A percentile compares a stretch with the other conserved stretches of the same genome.
phyloP scores from a whole-genome alignment of 2,888 invertebrate species.

The Tetragonisca angustula region DNA sequence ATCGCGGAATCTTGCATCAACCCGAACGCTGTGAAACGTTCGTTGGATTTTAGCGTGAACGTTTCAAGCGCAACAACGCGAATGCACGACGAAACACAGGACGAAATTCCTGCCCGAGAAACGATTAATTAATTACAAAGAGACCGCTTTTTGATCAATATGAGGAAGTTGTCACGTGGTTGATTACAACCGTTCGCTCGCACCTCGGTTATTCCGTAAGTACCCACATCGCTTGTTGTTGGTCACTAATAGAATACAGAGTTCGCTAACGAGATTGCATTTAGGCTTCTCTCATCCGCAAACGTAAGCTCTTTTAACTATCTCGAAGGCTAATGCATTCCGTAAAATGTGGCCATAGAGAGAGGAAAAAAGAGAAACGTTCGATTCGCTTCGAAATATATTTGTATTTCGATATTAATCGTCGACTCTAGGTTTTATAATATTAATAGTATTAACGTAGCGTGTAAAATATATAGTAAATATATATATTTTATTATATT shows the following conservation, averaged over 20 bases:
- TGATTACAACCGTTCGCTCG: constrained; percentile 14
- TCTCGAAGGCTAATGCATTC: constrained; percentile 21
- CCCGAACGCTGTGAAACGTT: not conserved
- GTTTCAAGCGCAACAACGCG: not conserved
- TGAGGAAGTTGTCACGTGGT: constrained; percentile 12
- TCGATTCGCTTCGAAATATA: not conserved
- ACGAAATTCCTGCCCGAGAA: not conserved
- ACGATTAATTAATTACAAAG: not conserved
- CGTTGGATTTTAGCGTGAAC: not conserved
- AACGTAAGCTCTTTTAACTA: constrained; percentile 55
- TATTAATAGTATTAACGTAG: not conserved
- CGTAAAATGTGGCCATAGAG: constrained; percentile 15
- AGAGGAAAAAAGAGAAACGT: not conserved
- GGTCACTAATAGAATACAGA: constrained; percentile 50
- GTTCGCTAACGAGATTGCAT: constrained; percentile 65
- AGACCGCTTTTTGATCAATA: not conserved
- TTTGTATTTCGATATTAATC: not conserved
- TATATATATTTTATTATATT: too few relatives aligned
- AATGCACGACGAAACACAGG: too few relatives aligned
- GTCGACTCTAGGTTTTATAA: not conserved
- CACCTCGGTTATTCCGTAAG: constrained; percentile 8
- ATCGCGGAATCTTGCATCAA: constrained; percentile 47
- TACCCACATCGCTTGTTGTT: constrained; percentile 48
- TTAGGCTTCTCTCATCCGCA: constrained; percentile 63
- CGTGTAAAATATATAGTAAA: too few relatives aligned